A percentile compares a stretch with the other conserved stretches of the same genome.
These are phyloP conservation scores for Gymnopithys bicolor DNA, from an alignment of 2,797 vertebrate genomes.

Conservation along the genomic window DNA sequence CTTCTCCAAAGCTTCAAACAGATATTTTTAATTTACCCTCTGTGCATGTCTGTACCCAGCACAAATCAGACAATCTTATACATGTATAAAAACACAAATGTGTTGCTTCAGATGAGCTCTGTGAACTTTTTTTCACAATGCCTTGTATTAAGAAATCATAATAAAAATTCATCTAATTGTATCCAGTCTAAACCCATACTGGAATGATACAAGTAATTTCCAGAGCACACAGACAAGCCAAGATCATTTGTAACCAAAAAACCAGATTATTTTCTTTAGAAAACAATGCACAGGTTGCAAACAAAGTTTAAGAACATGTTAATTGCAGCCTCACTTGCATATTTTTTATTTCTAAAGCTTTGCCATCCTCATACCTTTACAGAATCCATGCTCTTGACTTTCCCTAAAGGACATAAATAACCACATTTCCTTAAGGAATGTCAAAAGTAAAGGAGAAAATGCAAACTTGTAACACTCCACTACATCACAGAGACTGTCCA, in stretches of 20 bases:
- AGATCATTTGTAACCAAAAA: rapidly evolving
- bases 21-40: not conserved
- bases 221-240: not conserved
- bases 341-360: not conserved
- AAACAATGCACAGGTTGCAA: not conserved
- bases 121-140: not conserved
- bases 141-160: not conserved
- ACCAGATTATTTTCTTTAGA: not conserved
- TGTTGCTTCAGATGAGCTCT: not conserved
- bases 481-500: not conserved
- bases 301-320: not conserved
- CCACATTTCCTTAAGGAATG: not conserved
- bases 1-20: conserved; percentile 80
- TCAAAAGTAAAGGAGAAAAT: not conserved
- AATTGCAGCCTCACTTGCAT: not conserved
- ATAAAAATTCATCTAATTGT: not conserved
- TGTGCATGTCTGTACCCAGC: rapidly evolving
- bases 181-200: not conserved
- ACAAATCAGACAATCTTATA: rapidly evolving
- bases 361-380: not conserved
- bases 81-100: rapidly evolving
- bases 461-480: not conserved
- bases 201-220: not conserved
- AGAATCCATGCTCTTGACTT: not conserved
- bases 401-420: not conserved